These are phyloP conservation scores for Synergus itoensis DNA, from an alignment of 2,888 invertebrate species.

Conservation along the genomic window DNA sequence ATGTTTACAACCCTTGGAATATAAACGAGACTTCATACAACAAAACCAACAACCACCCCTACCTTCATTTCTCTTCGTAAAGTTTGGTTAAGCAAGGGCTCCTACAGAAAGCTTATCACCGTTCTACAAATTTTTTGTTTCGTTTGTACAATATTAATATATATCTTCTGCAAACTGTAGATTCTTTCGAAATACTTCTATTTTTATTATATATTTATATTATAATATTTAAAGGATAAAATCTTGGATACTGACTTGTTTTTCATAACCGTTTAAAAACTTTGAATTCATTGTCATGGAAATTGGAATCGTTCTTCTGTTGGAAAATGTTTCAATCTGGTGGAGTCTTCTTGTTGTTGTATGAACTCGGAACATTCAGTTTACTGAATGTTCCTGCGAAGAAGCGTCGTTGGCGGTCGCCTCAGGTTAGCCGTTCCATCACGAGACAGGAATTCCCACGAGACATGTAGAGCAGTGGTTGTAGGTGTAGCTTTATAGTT, in stretches of 20 bases:
- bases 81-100: too few relatives aligned
- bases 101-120: too few relatives aligned
- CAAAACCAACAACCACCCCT: too few relatives aligned
- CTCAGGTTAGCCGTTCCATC: slow-evolving; percentile 13
- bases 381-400: slow-evolving; percentile 11
- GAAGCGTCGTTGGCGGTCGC: slow-evolving; percentile 24
- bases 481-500: slow-evolving; percentile 8
- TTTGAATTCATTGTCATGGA: neutral
- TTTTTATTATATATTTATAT: too few relatives aligned
- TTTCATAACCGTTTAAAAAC: neutral
- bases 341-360: neutral
- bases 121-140: too few relatives aligned
- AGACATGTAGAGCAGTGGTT: slow-evolving; percentile 24
- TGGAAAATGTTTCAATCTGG: neutral
- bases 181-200: too few relatives aligned
- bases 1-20: neutral
- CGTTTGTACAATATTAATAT: too few relatives aligned
- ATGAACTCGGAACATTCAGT: neutral
- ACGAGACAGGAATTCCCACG: slow-evolving; percentile 24
- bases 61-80: too few relatives aligned
- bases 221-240: too few relatives aligned
- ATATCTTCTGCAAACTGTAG: too few relatives aligned
- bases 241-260: too few relatives aligned
- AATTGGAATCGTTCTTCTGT: neutral
- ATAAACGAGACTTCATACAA: too few relatives aligned